These are phyloP conservation scores for Cremastobaeus sp. DNA, from an alignment of 2,888 invertebrate species.

Conservation along the genomic window DNA sequence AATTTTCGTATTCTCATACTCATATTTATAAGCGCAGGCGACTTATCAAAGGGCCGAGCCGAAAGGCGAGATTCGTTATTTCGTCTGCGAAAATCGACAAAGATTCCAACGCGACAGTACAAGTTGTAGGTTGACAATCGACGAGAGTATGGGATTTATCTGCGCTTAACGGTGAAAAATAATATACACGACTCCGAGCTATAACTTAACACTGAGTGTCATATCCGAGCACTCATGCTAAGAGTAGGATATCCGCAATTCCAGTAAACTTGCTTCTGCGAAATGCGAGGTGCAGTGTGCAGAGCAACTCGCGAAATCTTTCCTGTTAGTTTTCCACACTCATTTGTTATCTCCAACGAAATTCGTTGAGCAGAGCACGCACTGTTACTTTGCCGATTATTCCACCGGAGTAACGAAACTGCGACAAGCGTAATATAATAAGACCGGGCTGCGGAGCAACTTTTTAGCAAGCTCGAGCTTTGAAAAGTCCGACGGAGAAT, in stretches of 20 bases:
- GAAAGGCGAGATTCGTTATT: no score
- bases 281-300: slow-evolving; percentile 27
- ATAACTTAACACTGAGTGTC: slow-evolving; percentile 37
- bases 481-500: no score
- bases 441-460: background rate
- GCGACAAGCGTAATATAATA: slow-evolving; percentile 9
- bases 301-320: slow-evolving; percentile 37
- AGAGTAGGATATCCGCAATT: slow-evolving; percentile 40
- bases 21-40: no score
- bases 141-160: slow-evolving; percentile 24
- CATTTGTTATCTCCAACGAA: slow-evolving; percentile 41
- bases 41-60: no score
- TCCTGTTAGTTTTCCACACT: slow-evolving; percentile 27
- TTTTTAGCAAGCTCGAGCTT: no score
- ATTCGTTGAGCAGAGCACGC: slow-evolving; percentile 25
- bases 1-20: no score
- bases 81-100: no score
- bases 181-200: slow-evolving; percentile 12
- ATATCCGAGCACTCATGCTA: slow-evolving; percentile 31
- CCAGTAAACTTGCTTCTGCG: slow-evolving; percentile 36
- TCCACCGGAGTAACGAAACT: slow-evolving; percentile 7
- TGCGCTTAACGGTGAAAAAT: slow-evolving; percentile 19
- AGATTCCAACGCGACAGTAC: no score
- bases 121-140: no score
- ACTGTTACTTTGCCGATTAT: slow-evolving; percentile 25